These are phyloP conservation scores for Acanthis flammea DNA, from an alignment of 2,797 vertebrate genomes.

Conservation along the genomic window DNA sequence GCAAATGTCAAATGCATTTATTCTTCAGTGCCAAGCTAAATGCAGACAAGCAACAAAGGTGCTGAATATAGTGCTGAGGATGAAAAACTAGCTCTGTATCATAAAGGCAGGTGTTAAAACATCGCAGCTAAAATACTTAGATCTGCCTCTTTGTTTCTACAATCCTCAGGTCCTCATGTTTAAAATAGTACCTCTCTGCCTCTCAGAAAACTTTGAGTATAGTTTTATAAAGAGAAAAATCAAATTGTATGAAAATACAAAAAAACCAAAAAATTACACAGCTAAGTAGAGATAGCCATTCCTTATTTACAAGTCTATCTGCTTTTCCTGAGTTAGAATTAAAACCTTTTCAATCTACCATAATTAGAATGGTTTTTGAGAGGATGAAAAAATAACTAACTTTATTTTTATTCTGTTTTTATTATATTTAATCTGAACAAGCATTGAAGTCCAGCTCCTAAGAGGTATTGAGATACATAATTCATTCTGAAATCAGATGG, in stretches of 20 bases:
- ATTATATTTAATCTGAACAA: conserved; percentile 38
- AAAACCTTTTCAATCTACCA: neutral
- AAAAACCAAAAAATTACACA: neutral
- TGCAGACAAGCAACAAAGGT: neutral
- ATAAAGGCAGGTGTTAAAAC: neutral
- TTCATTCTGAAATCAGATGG: neutral
- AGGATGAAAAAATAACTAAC: neutral
- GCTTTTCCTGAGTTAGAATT: neutral
- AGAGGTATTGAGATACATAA: neutral
- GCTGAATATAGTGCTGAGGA: neutral
- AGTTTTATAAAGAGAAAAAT: neutral
- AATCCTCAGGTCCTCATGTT: neutral
- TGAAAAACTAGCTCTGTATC: neutral
- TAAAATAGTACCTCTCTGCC: neutral
- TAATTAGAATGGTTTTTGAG: neutral
- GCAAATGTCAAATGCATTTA: neutral
- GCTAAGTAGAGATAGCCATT: neutral
- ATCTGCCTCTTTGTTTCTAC: neutral
- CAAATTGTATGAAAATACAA: neutral
- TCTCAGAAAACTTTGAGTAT: neutral
- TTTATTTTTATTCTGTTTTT: neutral
- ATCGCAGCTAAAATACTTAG: neutral
- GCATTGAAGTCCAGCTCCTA: neutral
- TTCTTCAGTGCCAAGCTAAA: neutral
- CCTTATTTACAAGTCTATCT: neutral